Base-by-base conservation (phyloP, 2,797 vertebrate species). In the Meriones psammophilus region DNA sequence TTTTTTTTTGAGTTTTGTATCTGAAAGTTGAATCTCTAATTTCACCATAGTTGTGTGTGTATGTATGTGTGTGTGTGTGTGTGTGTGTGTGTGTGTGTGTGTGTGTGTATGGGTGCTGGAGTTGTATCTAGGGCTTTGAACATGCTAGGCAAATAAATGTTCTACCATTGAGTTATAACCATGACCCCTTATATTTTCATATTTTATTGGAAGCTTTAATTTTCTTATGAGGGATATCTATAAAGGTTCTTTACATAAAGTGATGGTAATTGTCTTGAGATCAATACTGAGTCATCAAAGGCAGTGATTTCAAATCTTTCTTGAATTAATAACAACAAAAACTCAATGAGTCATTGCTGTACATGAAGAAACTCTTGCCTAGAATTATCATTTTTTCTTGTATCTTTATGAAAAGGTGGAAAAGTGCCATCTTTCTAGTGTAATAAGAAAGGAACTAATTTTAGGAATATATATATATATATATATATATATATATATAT, bases 261-360 rank as follows among this genome's bases (percentile, higher is more conserved):
- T 92, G 92, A 62, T 26, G 26, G 28, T 39, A 33, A 73, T 66
- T 93, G 68, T 60, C 8, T 95, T 4, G 42, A 30, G 56, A 66
- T 66, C 42, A 78, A 36, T 76, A 90, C 42, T 66, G 80, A 87
- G 36, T 92, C 54, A 84, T 92, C 42, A 91, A 68, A 58, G 28
- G 8, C 71, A 79, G 2, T 92, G 58, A 94, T 92, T 92, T 93
- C 50, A 96, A 85, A 76, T 83, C 14, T 93, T 69, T 69, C 78
- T 79, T 87, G n/a, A 84, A 15, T 88, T 78, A 89, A 74, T 79
- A 39, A 39, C 39, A 68, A 22, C 86, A 33, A 92, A 91, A 94
- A 76, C 50, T 90, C 18, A 83, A 12, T 69, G 60, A 91, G 14
- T 86, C 81, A 42, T 74, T 28, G 58, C 60, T 68, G 66, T 28